phyloP scores from a whole-genome alignment of 2,797 vertebrate genomes.

The Paguma larvata region DNA sequence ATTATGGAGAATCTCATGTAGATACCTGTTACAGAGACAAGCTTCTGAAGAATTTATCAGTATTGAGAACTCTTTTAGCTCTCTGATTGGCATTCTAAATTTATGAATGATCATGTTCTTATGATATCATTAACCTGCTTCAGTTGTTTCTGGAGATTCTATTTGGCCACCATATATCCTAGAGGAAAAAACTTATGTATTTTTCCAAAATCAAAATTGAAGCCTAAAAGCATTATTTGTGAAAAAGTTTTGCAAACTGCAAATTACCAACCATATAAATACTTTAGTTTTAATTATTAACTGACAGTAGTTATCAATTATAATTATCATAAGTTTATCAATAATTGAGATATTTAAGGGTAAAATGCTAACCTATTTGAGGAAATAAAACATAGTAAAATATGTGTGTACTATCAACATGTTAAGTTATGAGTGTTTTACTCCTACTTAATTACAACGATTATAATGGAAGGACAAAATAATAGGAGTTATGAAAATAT shows the following conservation, averaged over 20 bases:
- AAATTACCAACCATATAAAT: neutral
- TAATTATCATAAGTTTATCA: neutral
- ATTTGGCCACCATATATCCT: neutral
- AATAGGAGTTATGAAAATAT: neutral
- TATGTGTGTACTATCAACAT: neutral
- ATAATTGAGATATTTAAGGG: neutral
- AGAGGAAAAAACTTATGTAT: neutral
- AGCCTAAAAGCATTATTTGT: neutral
- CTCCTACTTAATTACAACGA: neutral
- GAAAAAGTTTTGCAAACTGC: neutral
- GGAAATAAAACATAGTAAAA: neutral
- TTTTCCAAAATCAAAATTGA: neutral
- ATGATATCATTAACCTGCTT: neutral
- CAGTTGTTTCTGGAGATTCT: neutral
- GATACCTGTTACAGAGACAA: neutral
- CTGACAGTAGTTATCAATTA: neutral
- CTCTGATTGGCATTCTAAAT: neutral
- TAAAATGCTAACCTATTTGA: neutral
- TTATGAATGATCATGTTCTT: neutral
- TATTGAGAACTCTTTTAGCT: neutral
- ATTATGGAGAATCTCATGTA: neutral
- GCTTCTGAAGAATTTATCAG: neutral
- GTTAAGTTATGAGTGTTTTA: neutral
- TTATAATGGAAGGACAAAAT: neutral
- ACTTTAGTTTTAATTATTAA: neutral